Conservation (phyloP, 37 sponge, comb jelly and placozoan genomes). For the Diacarnus erythraeanus region DNA sequence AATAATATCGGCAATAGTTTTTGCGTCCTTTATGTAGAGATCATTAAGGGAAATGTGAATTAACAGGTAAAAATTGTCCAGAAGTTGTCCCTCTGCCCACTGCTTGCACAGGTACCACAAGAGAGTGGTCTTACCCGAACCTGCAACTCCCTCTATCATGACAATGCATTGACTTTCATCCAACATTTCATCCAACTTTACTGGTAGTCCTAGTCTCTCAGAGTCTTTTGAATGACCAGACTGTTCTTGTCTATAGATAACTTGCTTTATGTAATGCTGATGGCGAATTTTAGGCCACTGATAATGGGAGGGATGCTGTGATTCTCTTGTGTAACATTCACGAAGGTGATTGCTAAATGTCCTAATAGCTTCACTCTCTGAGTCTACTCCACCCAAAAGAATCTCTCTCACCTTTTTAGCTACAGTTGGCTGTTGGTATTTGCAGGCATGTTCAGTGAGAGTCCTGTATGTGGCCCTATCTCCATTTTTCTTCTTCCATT, state of each 20-base stretch:
- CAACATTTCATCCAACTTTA: not conserved
- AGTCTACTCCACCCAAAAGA: not conserved
- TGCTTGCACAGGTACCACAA: not conserved
- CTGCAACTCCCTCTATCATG: not conserved
- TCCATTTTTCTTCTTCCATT: not conserved
- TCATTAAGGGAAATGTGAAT: not conserved
- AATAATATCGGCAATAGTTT: not conserved
- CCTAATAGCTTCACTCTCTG: not conserved
- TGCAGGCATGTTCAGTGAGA: not conserved
- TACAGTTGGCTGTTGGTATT: not conserved
- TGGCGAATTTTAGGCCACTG: not conserved
- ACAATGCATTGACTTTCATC: not conserved
- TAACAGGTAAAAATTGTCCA: not conserved
- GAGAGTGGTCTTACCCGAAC: not conserved
- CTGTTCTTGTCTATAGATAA: too few species aligned
- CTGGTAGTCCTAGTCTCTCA: not conserved
- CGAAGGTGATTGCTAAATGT: not conserved
- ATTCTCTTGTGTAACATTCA: not conserved
- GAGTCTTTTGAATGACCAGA: not conserved
- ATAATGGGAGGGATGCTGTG: not conserved
- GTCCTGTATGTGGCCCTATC: not conserved
- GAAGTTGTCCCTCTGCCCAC: not conserved
- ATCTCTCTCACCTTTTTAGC: not conserved
- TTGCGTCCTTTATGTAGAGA: not conserved
- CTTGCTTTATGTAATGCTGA: not conserved